A percentile compares a stretch with the other conserved stretches of the same genome.
Conservation (phyloP, 1,140 invertebrate genomes). For the Hirudo medicinalis region DNA sequence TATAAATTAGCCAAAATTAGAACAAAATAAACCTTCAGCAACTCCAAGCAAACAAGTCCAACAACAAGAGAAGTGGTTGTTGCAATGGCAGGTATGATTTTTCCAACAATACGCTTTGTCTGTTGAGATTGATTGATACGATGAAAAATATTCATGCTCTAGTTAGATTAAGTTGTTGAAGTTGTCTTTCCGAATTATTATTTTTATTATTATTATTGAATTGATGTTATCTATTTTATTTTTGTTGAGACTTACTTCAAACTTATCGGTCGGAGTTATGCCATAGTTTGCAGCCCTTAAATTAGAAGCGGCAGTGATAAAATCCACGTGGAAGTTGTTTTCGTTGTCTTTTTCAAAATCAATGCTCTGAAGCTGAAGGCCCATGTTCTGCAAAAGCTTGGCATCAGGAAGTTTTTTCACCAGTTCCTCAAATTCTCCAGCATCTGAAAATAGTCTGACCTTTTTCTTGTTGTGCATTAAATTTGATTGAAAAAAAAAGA, state of each 20-base stretch:
- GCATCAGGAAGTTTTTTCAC: constrained; percentile 29
- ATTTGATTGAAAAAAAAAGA: background rate
- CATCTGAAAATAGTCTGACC: constrained; percentile 25
- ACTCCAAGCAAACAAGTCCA: constrained; percentile 80
- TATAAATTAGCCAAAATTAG: too few species aligned
- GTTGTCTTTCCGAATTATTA: too few species aligned
- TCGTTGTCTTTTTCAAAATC: constrained; percentile 99
- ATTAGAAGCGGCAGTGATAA: constrained; percentile 93
- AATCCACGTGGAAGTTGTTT: constrained; percentile 94
- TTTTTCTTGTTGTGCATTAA: background rate
- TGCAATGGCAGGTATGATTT: constrained; percentile 97
- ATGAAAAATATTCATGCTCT: background rate
- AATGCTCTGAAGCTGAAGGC: constrained; percentile 55
- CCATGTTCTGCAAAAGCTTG: constrained; percentile 38
- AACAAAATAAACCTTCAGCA: constrained; percentile 63
- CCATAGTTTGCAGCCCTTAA: constrained; percentile 88
- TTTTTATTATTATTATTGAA: too few species aligned
- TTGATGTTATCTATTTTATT: background rate
- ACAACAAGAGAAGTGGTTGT: constrained; percentile 93
- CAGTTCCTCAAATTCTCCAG: constrained; percentile 29
- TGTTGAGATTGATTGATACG: constrained; percentile 26
- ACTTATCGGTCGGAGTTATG: constrained; percentile 80
- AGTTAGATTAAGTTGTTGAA: background rate
- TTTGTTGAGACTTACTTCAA: constrained; percentile 49
- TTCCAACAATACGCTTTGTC: constrained; percentile 92